These are phyloP conservation scores for Drosophila differens DNA, from an alignment of 2,888 invertebrate genomes.

Conservation along the genomic window DNA sequence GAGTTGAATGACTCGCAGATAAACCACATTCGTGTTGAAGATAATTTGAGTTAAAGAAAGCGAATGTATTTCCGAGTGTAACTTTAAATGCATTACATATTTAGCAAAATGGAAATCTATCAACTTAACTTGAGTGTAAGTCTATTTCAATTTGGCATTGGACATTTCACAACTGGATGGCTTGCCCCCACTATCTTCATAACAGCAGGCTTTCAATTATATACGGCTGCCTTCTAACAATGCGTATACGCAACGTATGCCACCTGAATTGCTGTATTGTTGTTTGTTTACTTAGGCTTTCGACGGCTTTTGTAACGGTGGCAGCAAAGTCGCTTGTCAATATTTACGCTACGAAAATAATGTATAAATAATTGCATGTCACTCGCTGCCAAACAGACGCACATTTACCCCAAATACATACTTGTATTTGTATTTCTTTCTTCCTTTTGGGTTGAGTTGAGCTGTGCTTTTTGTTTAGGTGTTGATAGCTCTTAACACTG, in stretches of 20 bases:
- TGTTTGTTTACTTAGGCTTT: conserved; percentile 38
- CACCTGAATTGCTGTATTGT: conserved; percentile 23
- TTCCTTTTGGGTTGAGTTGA: conserved; percentile 7
- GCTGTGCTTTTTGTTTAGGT: conserved; percentile 24
- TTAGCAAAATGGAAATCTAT: background rate
- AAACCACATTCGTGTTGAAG: conserved; percentile 1
- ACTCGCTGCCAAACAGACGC: conserved; percentile 47
- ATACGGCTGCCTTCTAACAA: conserved; percentile 1
- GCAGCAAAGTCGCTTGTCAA: conserved; percentile 55
- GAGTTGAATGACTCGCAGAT: conserved; percentile 40
- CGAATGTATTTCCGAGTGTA: background rate
- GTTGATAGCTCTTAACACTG: conserved; percentile 64
- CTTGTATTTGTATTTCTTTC: conserved; percentile 10
- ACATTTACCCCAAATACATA: conserved; percentile 23
- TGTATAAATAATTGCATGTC: conserved; percentile 75
- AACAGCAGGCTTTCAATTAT: conserved; percentile 26
- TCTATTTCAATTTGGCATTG: conserved; percentile 2
- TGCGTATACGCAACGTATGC: conserved; percentile 46
- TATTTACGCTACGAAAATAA: conserved; percentile 65
- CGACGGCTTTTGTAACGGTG: conserved; percentile 24
- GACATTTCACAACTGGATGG: background rate
- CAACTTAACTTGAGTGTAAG: background rate
- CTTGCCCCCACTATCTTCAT: background rate
- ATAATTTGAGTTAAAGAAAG: conserved; percentile 9
- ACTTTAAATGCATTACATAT: background rate